Evolutionary conservation across 2,113 vertebrate genomes (phyloP).

Genomic region (Pyxicephalus adspersus): DNA sequence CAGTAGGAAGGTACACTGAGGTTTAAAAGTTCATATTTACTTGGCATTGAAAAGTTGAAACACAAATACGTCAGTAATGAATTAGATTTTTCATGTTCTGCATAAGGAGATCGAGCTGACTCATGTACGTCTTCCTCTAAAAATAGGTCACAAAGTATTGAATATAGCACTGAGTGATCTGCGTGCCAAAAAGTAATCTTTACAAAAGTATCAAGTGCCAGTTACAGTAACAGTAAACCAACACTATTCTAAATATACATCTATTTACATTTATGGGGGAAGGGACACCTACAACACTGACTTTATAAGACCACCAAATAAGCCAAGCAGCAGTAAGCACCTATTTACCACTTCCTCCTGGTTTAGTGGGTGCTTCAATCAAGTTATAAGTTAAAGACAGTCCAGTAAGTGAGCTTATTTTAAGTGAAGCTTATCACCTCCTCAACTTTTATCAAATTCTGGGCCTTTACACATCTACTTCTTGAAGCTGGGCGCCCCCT

Average conservation of each 20-base stretch:
- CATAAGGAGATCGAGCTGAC: conserved; percentile 3
- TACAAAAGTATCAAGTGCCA: conserved; percentile 35
- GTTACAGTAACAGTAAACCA: conserved; percentile 42
- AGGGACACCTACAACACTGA: no score
- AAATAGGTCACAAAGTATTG: conserved; percentile 50
- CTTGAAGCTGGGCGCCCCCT: no score
- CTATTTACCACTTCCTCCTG: no score
- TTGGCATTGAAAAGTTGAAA: conserved; percentile 22
- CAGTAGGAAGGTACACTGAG: not conserved
- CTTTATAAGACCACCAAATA: no score
- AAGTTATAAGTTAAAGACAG: no score
- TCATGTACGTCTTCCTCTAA: conserved; percentile 14
- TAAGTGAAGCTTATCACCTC: no score
- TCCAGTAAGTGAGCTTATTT: no score
- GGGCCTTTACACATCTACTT: no score
- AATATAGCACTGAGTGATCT: conserved; percentile 11
- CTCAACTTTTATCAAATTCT: no score
- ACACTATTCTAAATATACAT: not conserved
- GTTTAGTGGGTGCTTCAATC: no score
- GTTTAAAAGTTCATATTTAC: not conserved
- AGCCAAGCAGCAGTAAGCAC: no score
- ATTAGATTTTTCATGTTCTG: not conserved
- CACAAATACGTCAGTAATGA: not conserved
- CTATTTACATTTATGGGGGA: no score
- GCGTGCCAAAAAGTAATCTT: conserved; percentile 48